phyloP scores from a whole-genome alignment of 2,888 invertebrate genomes.

The Microplitis manilae region DNA sequence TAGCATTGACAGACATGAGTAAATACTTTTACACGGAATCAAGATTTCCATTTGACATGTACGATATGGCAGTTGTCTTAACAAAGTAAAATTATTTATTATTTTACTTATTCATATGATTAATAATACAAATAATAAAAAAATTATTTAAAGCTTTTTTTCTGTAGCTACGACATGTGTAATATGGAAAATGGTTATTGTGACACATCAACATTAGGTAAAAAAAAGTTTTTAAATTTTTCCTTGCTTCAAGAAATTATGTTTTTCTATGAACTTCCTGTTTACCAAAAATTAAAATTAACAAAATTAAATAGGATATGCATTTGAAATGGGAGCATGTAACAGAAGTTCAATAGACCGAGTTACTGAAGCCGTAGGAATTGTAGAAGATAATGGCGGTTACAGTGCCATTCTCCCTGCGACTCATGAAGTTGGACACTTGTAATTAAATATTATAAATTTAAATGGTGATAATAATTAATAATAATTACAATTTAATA shows the following conservation, averaged over 20 bases:
- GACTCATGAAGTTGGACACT: conserved; percentile 64
- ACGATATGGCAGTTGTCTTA: conserved; percentile 60
- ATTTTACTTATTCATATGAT: neutral
- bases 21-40: conserved; percentile 58
- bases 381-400: conserved; percentile 67
- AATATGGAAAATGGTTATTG: conserved; percentile 50
- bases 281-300: neutral
- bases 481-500: neutral
- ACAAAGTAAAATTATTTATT: conserved; percentile 54
- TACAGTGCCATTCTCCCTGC: conserved; percentile 61
- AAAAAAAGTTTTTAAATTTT: conserved; percentile 12
- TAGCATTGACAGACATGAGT: conserved; percentile 55
- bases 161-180: conserved; percentile 56
- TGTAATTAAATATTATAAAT: conserved; percentile 55
- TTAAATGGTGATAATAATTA: neutral
- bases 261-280: neutral
- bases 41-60: conserved; percentile 53
- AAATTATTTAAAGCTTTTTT: neutral
- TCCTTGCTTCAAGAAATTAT: neutral
- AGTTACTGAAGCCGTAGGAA: conserved; percentile 59
- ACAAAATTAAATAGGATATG: conserved; percentile 53
- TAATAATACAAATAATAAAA: neutral
- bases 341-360: conserved; percentile 50
- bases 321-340: conserved; percentile 62
- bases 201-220: conserved; percentile 58